Conservation (phyloP, 2,113 vertebrate species). For the Lasiurus cinereus region DNA sequence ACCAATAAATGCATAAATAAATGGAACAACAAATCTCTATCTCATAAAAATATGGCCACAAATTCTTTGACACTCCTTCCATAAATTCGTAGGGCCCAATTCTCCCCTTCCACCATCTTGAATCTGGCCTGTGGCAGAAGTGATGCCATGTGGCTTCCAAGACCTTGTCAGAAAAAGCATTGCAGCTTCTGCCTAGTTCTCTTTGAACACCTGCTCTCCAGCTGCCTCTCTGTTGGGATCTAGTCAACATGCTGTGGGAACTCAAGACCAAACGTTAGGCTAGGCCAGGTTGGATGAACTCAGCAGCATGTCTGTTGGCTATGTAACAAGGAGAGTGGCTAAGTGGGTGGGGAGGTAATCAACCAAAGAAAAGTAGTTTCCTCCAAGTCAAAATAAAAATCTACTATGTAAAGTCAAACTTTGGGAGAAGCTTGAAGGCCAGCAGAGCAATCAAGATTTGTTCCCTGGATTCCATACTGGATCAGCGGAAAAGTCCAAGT, state of each 20-base stretch:
- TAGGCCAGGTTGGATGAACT: neutral
- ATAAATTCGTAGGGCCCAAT: slow-evolving; percentile 18
- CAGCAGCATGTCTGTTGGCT: neutral
- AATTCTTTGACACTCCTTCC: slow-evolving; percentile 10
- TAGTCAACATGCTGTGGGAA: neutral
- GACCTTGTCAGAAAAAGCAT: neutral
- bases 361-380: slow-evolving; percentile 7
- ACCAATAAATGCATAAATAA: neutral
- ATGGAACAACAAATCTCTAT: neutral
- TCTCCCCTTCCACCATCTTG: slow-evolving; percentile 8
- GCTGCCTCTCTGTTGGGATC: neutral
- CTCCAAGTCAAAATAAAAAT: slow-evolving; percentile 5
- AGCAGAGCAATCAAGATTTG: slow-evolving; percentile 29
- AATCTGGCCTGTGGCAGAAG: slow-evolving; percentile 20
- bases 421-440: neutral
- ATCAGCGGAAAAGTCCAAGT: neutral
- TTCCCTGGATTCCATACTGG: neutral
- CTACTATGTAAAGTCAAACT: slow-evolving; percentile 25
- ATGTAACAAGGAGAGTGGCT: too few species aligned
- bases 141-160: neutral
- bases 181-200: neutral
- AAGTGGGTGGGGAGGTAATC: too few species aligned
- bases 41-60: neutral
- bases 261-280: neutral
- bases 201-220: neutral